Evolutionary conservation across 2,113 vertebrate species (phyloP).

Genomic region (Mormoops blainvillei): DNA sequence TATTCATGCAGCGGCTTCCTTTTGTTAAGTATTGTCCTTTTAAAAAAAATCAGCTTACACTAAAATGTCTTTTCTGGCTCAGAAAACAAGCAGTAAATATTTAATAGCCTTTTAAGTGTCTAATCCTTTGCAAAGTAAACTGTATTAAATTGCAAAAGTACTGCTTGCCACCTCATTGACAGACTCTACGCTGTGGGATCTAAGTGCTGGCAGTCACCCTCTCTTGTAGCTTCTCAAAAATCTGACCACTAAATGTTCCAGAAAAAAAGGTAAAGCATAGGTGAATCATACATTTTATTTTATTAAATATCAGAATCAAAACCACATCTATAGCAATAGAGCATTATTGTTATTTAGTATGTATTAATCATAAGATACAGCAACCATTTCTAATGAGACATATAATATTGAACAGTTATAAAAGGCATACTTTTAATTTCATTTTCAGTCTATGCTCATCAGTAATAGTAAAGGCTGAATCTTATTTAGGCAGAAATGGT

Average conservation of each 20-base stretch:
- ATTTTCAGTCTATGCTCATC: constrained; percentile 59
- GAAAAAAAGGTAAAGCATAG: constrained; percentile 44
- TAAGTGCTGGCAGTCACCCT: constrained; percentile 54
- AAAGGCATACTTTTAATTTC: constrained; percentile 51
- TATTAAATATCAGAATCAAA: constrained; percentile 72
- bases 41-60: constrained; percentile 27
- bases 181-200: not conserved
- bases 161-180: constrained; percentile 22
- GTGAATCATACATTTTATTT: constrained; percentile 55
- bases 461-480: constrained; percentile 31
- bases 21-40: constrained; percentile 19
- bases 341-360: constrained; percentile 64
- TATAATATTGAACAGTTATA: constrained; percentile 41
- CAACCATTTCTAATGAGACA: constrained; percentile 69
- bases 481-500: constrained; percentile 56
- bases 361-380: constrained; percentile 35
- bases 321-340: constrained; percentile 66
- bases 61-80: constrained; percentile 39
- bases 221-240: constrained; percentile 53
- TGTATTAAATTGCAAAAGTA: constrained; percentile 13
- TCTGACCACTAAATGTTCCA: constrained; percentile 58
- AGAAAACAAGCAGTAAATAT: constrained; percentile 64
- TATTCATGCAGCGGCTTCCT: not conserved
- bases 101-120: constrained; percentile 57
- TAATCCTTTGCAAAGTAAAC: constrained; percentile 42